Percentiles rank a stretch among this genome's conserved stretches.
phyloP scores from a whole-genome alignment of 2,113 vertebrate genomes.

The Nerophis lumbriciformis region DNA sequence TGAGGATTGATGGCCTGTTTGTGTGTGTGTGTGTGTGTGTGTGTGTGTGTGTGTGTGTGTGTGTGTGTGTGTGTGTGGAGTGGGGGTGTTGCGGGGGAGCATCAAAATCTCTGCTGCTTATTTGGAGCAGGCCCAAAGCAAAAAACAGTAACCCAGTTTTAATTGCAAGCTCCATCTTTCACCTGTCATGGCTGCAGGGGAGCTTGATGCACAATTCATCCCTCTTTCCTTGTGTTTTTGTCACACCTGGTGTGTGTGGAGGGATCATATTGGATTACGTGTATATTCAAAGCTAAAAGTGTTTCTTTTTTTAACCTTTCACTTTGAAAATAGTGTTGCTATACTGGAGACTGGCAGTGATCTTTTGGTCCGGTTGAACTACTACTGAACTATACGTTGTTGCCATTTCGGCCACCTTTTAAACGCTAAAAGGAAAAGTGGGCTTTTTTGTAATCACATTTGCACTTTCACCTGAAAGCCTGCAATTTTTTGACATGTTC shows the following conservation, averaged over 20 bases:
- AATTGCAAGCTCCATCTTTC: conserved; percentile 73
- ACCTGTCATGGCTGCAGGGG: conserved; percentile 56
- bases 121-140: conserved; percentile 42
- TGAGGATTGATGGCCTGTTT: conserved; percentile 67
- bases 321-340: neutral
- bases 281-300: neutral
- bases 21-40: conserved; percentile 34
- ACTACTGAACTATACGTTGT: conserved; percentile 24
- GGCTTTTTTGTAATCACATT: conserved; percentile 37
- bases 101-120: conserved; percentile 56
- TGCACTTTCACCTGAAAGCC: conserved; percentile 52
- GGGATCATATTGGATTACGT: no score
- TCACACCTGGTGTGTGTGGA: neutral
- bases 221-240: conserved; percentile 7
- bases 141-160: conserved; percentile 77
- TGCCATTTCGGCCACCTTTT: conserved; percentile 22
- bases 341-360: neutral
- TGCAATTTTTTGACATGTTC: conserved; percentile 32
- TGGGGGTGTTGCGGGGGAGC: conserved; percentile 38
- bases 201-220: conserved; percentile 47
- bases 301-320: neutral
- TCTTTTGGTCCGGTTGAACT: conserved; percentile 28
- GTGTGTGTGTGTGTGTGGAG: neutral
- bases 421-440: conserved; percentile 12
- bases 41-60: neutral